Percentiles rank a stretch among this genome's conserved stretches.
Evolutionary conservation across 2,888 invertebrate genomes (phyloP).

Genomic region (Glyphotaelius pellucidus): DNA sequence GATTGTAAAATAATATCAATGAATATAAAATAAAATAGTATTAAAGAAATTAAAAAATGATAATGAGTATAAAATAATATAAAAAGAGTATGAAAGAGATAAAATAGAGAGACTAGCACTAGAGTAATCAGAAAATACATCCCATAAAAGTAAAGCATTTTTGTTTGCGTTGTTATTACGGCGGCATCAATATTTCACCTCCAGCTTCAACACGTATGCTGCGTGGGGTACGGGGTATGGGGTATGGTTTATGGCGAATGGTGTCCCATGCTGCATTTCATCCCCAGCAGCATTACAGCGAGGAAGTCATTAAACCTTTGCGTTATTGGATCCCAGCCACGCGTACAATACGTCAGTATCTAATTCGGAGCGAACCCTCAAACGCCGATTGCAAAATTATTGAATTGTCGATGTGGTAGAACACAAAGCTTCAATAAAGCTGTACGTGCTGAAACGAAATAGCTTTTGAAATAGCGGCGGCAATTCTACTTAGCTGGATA

Average conservation of each 20-base stretch:
- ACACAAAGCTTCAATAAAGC: constrained; percentile 47
- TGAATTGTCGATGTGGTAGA: constrained; percentile 44
- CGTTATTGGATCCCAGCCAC: constrained; percentile 14
- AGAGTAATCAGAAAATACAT: neutral
- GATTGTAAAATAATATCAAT: too few species aligned
- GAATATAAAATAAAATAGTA: too few species aligned
- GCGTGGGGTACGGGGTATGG: neutral
- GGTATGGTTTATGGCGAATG: neutral
- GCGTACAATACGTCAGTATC: constrained; percentile 18
- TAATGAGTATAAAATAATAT: too few species aligned
- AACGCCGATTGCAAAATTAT: constrained; percentile 45
- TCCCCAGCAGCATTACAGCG: neutral
- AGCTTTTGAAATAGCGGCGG: constrained; percentile 30
- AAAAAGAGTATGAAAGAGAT: too few species aligned
- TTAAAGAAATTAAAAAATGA: too few species aligned
- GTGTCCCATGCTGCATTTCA: constrained; percentile 10
- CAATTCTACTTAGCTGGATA: constrained; percentile 9
- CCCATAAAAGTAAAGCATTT: neutral
- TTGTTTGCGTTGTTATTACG: neutral
- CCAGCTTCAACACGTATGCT: neutral
- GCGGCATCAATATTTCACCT: neutral
- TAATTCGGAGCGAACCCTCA: constrained; percentile 16
- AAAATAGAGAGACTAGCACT: neutral
- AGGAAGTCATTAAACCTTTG: constrained; percentile 22
- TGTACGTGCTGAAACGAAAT: constrained; percentile 41